A percentile compares a stretch with the other conserved stretches of the same genome.
phyloP scores from a whole-genome alignment of 2,113 vertebrate species.

The Antechinus stuartii region DNA sequence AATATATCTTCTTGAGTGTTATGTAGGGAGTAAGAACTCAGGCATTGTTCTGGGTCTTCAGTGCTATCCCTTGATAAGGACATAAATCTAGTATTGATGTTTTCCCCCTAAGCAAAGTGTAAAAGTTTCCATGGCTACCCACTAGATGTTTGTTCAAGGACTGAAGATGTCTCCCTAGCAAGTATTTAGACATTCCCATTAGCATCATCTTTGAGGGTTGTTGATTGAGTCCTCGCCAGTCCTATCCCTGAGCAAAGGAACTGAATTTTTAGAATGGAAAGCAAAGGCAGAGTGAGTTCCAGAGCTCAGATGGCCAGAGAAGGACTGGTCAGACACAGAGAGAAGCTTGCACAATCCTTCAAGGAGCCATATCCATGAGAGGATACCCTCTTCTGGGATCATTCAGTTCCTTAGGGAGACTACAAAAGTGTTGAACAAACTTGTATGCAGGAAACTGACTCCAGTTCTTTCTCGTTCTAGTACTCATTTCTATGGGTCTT shows the following conservation, averaged over 20 bases:
- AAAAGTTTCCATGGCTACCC: neutral
- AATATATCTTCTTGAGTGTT: neutral
- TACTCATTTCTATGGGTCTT: neutral
- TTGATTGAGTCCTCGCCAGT: neutral
- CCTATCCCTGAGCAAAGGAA: neutral
- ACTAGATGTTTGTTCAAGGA: neutral
- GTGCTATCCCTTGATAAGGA: neutral
- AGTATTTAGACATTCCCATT: neutral
- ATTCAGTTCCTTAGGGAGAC: neutral
- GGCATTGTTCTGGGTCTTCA: neutral
- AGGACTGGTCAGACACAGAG: neutral
- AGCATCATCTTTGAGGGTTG: neutral
- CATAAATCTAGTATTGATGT: neutral
- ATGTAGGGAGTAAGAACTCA: neutral
- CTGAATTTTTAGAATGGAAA: neutral
- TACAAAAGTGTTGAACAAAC: neutral
- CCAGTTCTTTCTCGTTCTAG: neutral
- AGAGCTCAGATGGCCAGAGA: neutral
- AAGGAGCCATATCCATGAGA: neutral
- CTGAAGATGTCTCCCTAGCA: neutral
- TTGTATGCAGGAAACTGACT: neutral
- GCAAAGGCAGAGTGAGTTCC: neutral
- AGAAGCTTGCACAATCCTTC: neutral
- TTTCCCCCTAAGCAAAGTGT: neutral
- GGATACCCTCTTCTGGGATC: neutral